Percentiles rank a stretch among this genome's conserved stretches.
phyloP scores from a whole-genome alignment of 2,113 vertebrate genomes.

The Cyprinus carpio region DNA sequence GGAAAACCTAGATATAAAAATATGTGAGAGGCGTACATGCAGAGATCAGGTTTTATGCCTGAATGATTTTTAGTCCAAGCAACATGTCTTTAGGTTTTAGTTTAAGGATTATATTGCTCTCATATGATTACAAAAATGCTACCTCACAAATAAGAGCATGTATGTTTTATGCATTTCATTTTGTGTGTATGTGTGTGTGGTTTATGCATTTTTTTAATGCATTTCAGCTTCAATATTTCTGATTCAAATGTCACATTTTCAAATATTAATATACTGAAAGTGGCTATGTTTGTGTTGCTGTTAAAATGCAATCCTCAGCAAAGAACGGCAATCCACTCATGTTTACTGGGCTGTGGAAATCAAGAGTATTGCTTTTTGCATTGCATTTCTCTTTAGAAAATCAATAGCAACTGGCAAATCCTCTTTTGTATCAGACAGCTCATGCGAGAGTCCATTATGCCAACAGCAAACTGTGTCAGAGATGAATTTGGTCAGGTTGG shows the following conservation, averaged over 20 bases:
- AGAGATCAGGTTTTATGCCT: background rate
- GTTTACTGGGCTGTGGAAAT: background rate
- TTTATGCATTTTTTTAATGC: background rate
- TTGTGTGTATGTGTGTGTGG: background rate
- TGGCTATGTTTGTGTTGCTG: background rate
- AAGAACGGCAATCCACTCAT: background rate
- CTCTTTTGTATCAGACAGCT: background rate
- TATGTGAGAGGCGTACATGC: background rate
- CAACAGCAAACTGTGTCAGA: background rate
- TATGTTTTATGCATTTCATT: background rate
- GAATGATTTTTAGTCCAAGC: background rate
- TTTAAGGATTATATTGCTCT: slow-evolving; percentile 5
- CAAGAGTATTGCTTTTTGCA: background rate
- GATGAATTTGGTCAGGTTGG: background rate
- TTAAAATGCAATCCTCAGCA: background rate
- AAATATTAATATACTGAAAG: background rate
- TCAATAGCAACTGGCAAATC: background rate
- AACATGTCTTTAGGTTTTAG: slow-evolving; percentile 6
- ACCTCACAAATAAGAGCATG: slow-evolving; percentile 11
- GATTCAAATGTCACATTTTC: background rate
- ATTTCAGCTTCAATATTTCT: slow-evolving; percentile 25
- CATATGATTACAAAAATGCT: slow-evolving; percentile 1
- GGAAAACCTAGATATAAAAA: background rate
- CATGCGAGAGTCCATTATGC: background rate
- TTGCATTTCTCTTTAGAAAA: slow-evolving; percentile 18